Conservation (phyloP, 2,113 vertebrate genomes). For the Maccullochella peelii region DNA sequence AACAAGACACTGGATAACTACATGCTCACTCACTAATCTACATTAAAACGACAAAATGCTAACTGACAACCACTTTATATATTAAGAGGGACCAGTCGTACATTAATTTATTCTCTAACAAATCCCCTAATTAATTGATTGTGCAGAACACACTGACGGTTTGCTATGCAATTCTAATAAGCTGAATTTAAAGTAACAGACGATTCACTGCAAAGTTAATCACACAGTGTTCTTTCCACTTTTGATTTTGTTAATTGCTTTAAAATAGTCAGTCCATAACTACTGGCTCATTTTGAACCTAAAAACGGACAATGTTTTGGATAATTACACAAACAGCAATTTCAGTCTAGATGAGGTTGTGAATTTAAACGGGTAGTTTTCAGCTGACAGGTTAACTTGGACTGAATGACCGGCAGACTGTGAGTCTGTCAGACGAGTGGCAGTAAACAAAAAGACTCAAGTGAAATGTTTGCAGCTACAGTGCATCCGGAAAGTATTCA, state of each 20-base stretch:
- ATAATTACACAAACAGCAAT: slow-evolving; percentile 67
- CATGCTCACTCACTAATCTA: neutral
- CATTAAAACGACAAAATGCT: slow-evolving; percentile 4
- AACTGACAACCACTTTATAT: neutral
- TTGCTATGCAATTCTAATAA: slow-evolving; percentile 5
- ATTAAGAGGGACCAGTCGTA: neutral
- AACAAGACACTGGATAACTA: neutral
- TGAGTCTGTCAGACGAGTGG: slow-evolving; percentile 9
- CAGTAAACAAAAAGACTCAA: neutral
- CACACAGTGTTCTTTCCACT: slow-evolving; percentile 11
- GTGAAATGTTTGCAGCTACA: neutral
- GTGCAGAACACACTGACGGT: neutral
- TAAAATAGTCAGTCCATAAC: slow-evolving; percentile 27
- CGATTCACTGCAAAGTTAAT: slow-evolving; percentile 5
- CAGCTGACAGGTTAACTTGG: slow-evolving; percentile 31
- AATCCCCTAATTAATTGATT: neutral
- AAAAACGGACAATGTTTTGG: slow-evolving; percentile 52
- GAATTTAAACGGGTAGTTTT: slow-evolving; percentile 44
- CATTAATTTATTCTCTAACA: slow-evolving; percentile 15
- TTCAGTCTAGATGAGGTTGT: slow-evolving; percentile 29
- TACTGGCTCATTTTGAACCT: slow-evolving; percentile 22
- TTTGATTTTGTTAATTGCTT: slow-evolving; percentile 26
- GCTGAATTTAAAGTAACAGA: neutral
- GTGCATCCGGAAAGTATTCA: too few species aligned
- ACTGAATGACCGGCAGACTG: slow-evolving; percentile 21